A percentile compares a stretch with the other conserved stretches of the same genome.
phyloP scores from a whole-genome alignment of 2,113 vertebrate genomes.

The Polypterus senegalus region DNA sequence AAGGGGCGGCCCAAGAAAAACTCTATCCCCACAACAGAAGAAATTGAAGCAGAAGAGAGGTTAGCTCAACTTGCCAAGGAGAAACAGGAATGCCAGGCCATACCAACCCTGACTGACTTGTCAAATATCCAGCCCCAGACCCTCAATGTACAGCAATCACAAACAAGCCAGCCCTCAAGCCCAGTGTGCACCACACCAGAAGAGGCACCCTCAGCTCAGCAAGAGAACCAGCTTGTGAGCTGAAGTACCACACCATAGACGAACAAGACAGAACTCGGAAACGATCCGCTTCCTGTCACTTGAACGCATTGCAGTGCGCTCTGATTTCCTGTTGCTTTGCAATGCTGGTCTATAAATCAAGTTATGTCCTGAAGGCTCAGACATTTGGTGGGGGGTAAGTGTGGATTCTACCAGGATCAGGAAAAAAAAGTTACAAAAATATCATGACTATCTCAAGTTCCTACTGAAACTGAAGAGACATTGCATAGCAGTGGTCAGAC shows the following conservation, averaged over 20 bases:
- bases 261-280: conserved; percentile 9
- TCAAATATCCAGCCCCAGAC: conserved; percentile 41
- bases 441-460: too few relatives aligned
- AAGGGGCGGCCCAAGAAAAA: conserved; percentile 97
- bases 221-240: conserved; percentile 38
- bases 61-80: conserved; percentile 56
- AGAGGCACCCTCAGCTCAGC: conserved; percentile 23
- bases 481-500: too few relatives aligned
- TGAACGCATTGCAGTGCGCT: too few relatives aligned
- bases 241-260: conserved; percentile 32
- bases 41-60: conserved; percentile 89
- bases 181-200: conserved; percentile 17
- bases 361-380: too few relatives aligned
- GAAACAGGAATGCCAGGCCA: conserved; percentile 20
- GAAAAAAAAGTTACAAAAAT: too few relatives aligned
- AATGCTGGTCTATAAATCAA: too few relatives aligned
- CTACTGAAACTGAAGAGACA: too few relatives aligned
- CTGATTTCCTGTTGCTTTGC: too few relatives aligned
- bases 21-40: conserved; percentile 92
- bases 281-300: conserved; percentile 2
- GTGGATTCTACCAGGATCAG: too few relatives aligned
- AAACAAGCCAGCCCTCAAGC: conserved; percentile 25
- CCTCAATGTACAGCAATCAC: conserved; percentile 18
- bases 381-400: too few relatives aligned
- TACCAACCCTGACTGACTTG: conserved; percentile 12